Conservation (phyloP, 1,140 invertebrate species). For the Euschistus heros region DNA sequence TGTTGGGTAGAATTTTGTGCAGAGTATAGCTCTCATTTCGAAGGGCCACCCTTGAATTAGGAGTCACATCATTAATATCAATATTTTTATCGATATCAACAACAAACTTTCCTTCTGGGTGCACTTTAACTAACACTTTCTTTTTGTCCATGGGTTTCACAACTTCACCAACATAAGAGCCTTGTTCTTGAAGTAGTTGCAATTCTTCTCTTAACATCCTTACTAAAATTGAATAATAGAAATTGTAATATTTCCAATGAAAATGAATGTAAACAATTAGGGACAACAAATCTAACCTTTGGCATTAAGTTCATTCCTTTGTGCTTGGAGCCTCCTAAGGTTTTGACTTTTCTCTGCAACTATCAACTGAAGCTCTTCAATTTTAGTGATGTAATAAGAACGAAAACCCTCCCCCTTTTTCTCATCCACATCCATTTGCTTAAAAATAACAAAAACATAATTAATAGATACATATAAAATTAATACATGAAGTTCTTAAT, state of each 20-base stretch:
- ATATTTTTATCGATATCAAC: slow-evolving; percentile 99
- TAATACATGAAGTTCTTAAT: background rate
- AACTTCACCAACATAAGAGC: slow-evolving; percentile 98
- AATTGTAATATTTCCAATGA: slow-evolving; percentile 2
- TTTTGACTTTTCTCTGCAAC: slow-evolving; percentile 98
- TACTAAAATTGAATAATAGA: slow-evolving; percentile 50
- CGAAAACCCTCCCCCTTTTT: slow-evolving; percentile 78
- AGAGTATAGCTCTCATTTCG: slow-evolving; percentile 98
- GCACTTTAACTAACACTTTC: slow-evolving; percentile 98
- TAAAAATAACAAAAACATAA: slow-evolving; percentile 27
- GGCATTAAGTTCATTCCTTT: slow-evolving; percentile 98
- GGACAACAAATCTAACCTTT: slow-evolving; percentile 58
- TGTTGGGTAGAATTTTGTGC: slow-evolving; percentile 98
- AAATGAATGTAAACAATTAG: too few relatives aligned
- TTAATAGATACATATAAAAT: slow-evolving; percentile 1
- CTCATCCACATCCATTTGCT: slow-evolving; percentile 80
- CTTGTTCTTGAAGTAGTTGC: slow-evolving; percentile 96
- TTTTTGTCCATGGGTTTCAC: slow-evolving; percentile 99
- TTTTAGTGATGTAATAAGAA: slow-evolving; percentile 93
- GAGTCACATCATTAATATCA: slow-evolving; percentile 95
- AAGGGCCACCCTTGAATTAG: slow-evolving; percentile 94
- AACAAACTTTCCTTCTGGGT: slow-evolving; percentile 99
- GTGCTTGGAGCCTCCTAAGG: slow-evolving; percentile 90
- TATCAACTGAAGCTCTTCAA: slow-evolving; percentile 88
- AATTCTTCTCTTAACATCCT: slow-evolving; percentile 95